These are phyloP conservation scores for Cliona cf. orientalis DNA, from an alignment of 37 sponge, comb jelly and placozoan species.

Conservation along the genomic window DNA sequence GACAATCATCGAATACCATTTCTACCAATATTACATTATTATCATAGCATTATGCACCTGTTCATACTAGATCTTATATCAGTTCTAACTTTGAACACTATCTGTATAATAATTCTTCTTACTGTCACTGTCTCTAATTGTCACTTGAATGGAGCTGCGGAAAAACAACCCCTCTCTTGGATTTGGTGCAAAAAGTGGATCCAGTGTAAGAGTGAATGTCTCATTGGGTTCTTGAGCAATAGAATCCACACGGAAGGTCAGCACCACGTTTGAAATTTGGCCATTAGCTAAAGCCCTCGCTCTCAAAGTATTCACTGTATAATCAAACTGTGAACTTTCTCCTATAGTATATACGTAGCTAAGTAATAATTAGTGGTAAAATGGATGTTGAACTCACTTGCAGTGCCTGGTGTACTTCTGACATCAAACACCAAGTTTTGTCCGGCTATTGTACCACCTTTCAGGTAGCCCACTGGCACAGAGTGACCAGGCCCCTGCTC, in stretches of 20 bases:
- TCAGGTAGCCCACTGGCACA: no score
- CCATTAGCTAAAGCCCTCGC: background rate
- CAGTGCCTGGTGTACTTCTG: no score
- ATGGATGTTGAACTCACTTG: no score
- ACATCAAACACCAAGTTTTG: background rate
- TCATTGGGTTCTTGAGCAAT: constrained; percentile 12
- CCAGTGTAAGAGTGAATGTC: background rate
- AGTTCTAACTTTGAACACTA: no score
- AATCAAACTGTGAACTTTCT: background rate
- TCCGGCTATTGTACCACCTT: background rate
- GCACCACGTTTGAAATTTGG: background rate
- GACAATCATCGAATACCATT: no score
- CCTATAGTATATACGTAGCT: background rate
- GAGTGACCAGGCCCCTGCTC: background rate
- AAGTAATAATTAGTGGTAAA: background rate
- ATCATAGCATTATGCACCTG: no score
- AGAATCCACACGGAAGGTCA: background rate
- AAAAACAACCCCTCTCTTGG: background rate
- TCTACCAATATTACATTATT: no score
- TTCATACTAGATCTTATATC: no score
- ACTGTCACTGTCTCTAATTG: no score
- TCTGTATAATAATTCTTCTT: no score
- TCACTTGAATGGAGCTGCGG: no score
- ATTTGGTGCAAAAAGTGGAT: background rate
- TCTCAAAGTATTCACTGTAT: background rate